Conservation (phyloP, 1,140 invertebrate species). For the Lasaia peninsularis region DNA sequence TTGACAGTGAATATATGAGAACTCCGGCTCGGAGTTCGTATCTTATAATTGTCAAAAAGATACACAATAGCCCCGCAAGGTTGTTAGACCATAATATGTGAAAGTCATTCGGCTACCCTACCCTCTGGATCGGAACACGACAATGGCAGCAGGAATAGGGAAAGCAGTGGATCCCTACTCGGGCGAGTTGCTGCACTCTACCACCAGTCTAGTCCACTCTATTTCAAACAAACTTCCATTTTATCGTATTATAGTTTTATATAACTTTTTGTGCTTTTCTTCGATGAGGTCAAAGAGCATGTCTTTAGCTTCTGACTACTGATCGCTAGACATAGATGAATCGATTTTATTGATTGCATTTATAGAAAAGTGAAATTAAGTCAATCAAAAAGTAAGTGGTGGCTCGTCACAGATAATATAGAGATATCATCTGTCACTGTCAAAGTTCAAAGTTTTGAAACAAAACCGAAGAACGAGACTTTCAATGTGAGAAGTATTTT, state of each 20-base stretch:
- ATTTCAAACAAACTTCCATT: background rate
- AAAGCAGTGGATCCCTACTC: too few relatives aligned
- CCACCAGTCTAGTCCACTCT: too few relatives aligned
- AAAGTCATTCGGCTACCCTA: too few relatives aligned
- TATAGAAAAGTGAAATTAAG: conserved; percentile 5
- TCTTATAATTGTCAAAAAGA: too few relatives aligned
- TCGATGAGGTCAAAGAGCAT: background rate
- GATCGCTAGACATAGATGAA: background rate
- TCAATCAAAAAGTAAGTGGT: conserved; percentile 6
- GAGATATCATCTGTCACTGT: conserved; percentile 4
- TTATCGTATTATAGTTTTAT: background rate
- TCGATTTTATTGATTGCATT: background rate
- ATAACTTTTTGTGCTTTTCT: background rate
- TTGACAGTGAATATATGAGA: too few relatives aligned
- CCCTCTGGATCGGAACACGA: too few relatives aligned
- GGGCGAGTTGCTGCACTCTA: too few relatives aligned
- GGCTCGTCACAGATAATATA: background rate
- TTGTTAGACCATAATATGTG: too few relatives aligned
- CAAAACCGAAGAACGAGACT: background rate
- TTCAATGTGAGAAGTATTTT: too few relatives aligned
- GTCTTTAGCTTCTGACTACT: background rate
- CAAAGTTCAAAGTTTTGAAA: background rate
- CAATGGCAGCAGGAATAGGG: too few relatives aligned
- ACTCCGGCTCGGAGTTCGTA: too few relatives aligned
- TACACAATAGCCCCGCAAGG: too few relatives aligned